Evolutionary conservation across 2,888 invertebrate genomes (phyloP).

Genomic region (Drosophila helvetica): DNA sequence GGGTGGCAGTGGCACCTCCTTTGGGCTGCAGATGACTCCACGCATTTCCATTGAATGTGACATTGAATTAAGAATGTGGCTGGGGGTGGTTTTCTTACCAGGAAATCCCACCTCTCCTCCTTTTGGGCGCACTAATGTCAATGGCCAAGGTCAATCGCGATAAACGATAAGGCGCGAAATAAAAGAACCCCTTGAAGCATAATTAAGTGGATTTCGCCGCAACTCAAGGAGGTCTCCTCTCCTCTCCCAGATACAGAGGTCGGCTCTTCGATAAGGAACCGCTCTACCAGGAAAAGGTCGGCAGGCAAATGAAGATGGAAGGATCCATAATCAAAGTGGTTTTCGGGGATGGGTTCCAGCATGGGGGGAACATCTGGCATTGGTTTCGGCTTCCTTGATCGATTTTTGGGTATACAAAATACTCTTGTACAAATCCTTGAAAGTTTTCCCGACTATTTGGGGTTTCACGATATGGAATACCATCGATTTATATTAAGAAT

Average conservation of each 20-base stretch:
- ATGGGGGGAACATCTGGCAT: neutral
- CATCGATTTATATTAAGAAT: neutral
- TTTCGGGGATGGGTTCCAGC: neutral
- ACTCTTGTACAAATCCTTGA: neutral
- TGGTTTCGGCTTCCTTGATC: constrained; percentile 3
- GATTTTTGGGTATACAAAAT: neutral
- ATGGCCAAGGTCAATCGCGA: constrained; percentile 70
- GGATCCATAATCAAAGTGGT: neutral
- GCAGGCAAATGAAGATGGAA: neutral
- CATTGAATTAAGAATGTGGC: constrained; percentile 56
- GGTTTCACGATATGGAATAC: neutral
- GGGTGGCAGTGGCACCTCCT: too few species aligned
- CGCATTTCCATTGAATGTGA: constrained; percentile 57
- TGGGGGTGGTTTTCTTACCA: constrained; percentile 35
- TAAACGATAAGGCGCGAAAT: constrained; percentile 54
- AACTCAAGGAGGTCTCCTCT: constrained; percentile 16
- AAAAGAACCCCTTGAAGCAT: constrained; percentile 43
- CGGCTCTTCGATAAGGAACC: neutral
- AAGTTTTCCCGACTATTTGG: neutral
- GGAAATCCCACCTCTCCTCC: constrained; percentile 11
- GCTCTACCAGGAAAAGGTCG: constrained; percentile 15
- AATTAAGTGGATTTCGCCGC: constrained; percentile 37
- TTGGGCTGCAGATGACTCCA: constrained; percentile 64
- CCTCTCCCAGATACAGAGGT: neutral
- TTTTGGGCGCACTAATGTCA: constrained; percentile 55